Conservation (phyloP, 2,113 vertebrate genomes). For the Sceloporus undulatus region DNA sequence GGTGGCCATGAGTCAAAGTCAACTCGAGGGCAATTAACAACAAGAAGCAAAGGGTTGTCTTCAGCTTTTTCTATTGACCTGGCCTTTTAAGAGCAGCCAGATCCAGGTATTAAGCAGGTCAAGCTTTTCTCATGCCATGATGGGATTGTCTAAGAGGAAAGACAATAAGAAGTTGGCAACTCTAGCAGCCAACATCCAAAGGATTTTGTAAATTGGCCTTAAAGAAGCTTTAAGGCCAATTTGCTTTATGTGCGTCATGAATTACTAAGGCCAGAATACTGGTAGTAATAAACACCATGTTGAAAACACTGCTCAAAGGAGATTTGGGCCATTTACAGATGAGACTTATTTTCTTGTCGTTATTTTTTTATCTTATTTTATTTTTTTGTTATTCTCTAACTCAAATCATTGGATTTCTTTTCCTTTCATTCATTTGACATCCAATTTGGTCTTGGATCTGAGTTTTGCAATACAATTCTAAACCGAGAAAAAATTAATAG, state of each 20-base stretch:
- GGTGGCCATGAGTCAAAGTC: no score
- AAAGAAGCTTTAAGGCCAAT: neutral
- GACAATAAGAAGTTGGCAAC: neutral
- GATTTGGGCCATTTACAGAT: conserved; percentile 11
- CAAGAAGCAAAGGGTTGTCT: no score
- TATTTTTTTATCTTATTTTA: no score
- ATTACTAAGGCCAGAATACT: neutral
- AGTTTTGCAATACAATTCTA: conserved; percentile 69
- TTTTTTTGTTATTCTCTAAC: conserved; percentile 54
- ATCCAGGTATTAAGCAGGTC: neutral
- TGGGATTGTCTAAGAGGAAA: neutral
- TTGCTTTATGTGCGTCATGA: no score
- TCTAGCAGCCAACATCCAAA: neutral
- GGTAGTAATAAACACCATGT: neutral
- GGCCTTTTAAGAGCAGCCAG: neutral
- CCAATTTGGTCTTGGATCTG: conserved; percentile 55
- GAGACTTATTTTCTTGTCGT: conserved; percentile 27
- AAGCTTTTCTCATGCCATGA: neutral
- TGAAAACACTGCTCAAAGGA: neutral
- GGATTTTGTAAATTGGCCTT: neutral
- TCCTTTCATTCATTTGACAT: conserved; percentile 68
- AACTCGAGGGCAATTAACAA: no score
- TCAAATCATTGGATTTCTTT: conserved; percentile 41
- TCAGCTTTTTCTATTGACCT: neutral
- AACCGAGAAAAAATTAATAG: conserved; percentile 37